Evolutionary conservation across 1,140 invertebrate species (phyloP).

Genomic region (Ceratitis capitata): DNA sequence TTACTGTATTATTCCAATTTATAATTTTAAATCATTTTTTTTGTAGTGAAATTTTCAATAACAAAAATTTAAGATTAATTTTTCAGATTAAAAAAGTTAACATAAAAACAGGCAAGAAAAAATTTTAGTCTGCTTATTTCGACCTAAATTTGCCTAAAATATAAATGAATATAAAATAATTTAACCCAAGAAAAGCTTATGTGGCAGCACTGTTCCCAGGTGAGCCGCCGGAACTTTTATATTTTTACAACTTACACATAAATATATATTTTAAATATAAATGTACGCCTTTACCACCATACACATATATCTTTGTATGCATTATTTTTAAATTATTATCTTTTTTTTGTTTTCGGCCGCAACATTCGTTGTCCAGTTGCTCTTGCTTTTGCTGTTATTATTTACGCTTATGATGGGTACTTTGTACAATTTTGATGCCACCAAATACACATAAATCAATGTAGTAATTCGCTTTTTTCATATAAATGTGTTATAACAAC

Average conservation of each 20-base stretch:
- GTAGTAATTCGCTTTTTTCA: neutral
- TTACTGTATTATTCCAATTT: too few relatives aligned
- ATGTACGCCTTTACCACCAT: neutral
- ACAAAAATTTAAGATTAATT: too few relatives aligned
- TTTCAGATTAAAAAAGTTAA: too few relatives aligned
- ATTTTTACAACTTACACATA: neutral
- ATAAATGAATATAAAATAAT: too few relatives aligned
- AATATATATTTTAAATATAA: too few relatives aligned
- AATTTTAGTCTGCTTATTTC: too few relatives aligned
- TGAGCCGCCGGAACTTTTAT: neutral
- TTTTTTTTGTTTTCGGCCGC: neutral
- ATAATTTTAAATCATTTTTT: too few relatives aligned
- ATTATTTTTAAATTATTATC: neutral
- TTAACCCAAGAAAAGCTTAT: too few relatives aligned
- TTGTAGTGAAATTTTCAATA: too few relatives aligned
- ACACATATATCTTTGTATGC: neutral
- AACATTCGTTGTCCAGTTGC: neutral
- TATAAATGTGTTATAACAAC: neutral
- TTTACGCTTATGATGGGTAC: slow-evolving; percentile 35
- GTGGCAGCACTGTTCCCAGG: neutral
- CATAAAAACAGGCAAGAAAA: too few relatives aligned
- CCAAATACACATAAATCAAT: slow-evolving; percentile 37
- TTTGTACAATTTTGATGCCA: slow-evolving; percentile 37
- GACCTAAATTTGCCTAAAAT: too few relatives aligned
- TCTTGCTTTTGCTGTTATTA: neutral